phyloP scores from a whole-genome alignment of 2,113 vertebrate genomes.

The Aix galericulata region DNA sequence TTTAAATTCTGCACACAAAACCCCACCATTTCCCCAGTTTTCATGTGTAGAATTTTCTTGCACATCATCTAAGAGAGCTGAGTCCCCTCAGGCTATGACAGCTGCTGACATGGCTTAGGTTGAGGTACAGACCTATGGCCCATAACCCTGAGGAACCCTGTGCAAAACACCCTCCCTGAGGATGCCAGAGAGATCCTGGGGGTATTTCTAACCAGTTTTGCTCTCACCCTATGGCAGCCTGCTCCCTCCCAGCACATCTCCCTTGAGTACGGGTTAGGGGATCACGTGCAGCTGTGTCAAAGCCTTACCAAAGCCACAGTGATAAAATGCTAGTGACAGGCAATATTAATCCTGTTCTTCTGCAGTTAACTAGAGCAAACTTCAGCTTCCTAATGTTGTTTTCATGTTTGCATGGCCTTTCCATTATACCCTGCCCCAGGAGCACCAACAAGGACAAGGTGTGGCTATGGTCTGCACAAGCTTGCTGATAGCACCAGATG shows the following conservation, averaged over 20 bases:
- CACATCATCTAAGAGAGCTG: background rate
- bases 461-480: rapidly evolving
- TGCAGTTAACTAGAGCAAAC: background rate
- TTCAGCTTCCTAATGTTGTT: background rate
- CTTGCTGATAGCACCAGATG: background rate
- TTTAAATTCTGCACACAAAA: background rate
- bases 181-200: background rate
- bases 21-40: background rate
- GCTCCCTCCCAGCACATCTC: rapidly evolving
- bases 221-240: background rate
- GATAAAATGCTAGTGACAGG: background rate
- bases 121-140: background rate
- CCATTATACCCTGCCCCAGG: background rate
- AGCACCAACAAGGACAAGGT: background rate
- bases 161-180: background rate
- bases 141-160: background rate
- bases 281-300: rapidly evolving
- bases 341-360: background rate
- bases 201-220: background rate
- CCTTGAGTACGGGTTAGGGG: rapidly evolving
- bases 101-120: background rate
- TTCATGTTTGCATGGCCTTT: background rate
- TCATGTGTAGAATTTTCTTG: background rate
- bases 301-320: background rate
- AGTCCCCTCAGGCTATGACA: background rate